These are phyloP conservation scores for Allacma fusca DNA, from an alignment of 2,888 invertebrate species.

Conservation along the genomic window DNA sequence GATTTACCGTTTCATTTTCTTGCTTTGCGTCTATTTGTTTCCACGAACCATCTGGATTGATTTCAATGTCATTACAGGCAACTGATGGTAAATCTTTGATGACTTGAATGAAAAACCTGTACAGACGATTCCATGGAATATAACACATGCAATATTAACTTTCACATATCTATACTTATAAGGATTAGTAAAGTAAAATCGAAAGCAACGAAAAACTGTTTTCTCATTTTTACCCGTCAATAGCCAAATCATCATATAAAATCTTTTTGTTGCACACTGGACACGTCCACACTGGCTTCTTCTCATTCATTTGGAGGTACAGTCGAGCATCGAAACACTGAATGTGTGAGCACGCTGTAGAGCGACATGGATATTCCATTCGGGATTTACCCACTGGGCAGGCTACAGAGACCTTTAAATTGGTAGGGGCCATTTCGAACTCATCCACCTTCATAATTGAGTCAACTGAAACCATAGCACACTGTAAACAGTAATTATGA, in stretches of 20 bases:
- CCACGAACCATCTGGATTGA: constrained; percentile 56
- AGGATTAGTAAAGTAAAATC: too few relatives aligned
- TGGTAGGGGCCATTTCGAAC: constrained; percentile 94
- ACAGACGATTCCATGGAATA: constrained; percentile 1
- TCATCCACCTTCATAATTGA: constrained; percentile 71
- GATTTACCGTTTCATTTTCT: constrained; percentile 4
- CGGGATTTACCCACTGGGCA: constrained; percentile 94
- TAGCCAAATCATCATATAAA: constrained; percentile 87
- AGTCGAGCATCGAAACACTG: constrained; percentile 97
- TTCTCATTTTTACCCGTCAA: constrained; percentile 95
- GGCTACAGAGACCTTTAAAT: constrained; percentile 88
- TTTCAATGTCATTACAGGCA: constrained; percentile 53
- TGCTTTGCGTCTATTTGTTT: constrained; percentile 18
- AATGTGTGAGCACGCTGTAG: constrained; percentile 91
- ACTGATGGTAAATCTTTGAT: constrained; percentile 45
- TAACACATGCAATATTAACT: too few relatives aligned
- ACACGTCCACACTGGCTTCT: constrained; percentile 97
- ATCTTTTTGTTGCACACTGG: constrained; percentile 96
- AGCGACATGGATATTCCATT: constrained; percentile 87
- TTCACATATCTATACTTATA: too few relatives aligned
- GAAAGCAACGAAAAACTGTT: too few relatives aligned
- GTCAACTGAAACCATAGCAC: too few relatives aligned
- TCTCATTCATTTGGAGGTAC: constrained; percentile 97
- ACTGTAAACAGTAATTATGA: too few relatives aligned
- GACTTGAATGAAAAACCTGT: constrained; percentile 54